Evolutionary conservation across 2,113 vertebrate species (phyloP).

Genomic region (Salvelinus alpinus): DNA sequence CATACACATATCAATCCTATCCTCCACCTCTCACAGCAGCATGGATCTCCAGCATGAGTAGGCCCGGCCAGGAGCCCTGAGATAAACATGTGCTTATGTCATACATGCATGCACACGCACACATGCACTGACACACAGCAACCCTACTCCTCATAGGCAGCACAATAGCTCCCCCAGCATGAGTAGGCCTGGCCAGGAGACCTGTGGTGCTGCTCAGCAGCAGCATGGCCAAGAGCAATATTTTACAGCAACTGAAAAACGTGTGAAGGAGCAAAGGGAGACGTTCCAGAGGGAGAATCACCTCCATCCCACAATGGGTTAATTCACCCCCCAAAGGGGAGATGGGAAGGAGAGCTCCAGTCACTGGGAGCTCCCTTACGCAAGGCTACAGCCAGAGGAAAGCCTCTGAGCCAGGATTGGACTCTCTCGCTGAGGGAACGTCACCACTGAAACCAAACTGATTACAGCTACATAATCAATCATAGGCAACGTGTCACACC

Average conservation of each 20-base stretch:
- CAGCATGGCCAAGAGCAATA: constrained; percentile 70
- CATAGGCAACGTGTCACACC: constrained; percentile 35
- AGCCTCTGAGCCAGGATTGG: constrained; percentile 41
- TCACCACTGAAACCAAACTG: background rate
- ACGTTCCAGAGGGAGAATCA: constrained; percentile 66
- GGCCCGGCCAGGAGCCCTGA: background rate
- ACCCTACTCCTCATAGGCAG: too few relatives aligned
- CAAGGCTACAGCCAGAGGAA: constrained; percentile 48
- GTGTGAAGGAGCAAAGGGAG: constrained; percentile 67
- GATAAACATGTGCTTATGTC: constrained; percentile 10
- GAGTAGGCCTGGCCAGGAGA: constrained; percentile 47
- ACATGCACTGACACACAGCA: background rate
- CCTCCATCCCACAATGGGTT: constrained; percentile 65
- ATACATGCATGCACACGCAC: constrained; percentile 43
- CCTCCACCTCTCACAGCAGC: too few relatives aligned
- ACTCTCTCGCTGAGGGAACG: constrained; percentile 26
- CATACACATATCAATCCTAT: background rate
- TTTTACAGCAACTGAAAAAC: constrained; percentile 71
- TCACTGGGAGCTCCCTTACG: background rate
- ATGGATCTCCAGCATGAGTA: too few relatives aligned
- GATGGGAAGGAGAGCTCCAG: constrained; percentile 36
- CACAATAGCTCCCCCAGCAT: constrained; percentile 9
- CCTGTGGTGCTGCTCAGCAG: constrained; percentile 49
- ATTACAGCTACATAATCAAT: constrained; percentile 46
- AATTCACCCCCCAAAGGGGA: constrained; percentile 60